phyloP scores from a whole-genome alignment of 2,888 invertebrate genomes.

The Pedicia rivosa region DNA sequence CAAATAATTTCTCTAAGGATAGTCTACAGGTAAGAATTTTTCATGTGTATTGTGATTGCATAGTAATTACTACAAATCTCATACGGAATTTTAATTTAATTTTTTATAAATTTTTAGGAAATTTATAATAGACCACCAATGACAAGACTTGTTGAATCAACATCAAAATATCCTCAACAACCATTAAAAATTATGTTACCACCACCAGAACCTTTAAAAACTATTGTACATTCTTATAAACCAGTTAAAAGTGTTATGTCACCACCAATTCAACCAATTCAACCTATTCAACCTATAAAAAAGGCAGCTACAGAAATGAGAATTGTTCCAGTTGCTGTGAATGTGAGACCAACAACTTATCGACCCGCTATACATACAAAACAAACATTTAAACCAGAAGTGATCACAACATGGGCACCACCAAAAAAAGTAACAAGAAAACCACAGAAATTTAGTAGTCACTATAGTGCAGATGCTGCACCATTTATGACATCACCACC shows the following conservation, averaged over 20 bases:
- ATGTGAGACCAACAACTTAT: background rate
- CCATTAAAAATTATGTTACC: too few species aligned
- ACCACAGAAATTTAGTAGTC: constrained; percentile 26
- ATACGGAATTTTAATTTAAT: background rate
- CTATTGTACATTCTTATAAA: too few species aligned
- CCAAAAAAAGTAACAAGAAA: background rate
- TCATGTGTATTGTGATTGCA: too few species aligned
- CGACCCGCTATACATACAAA: background rate
- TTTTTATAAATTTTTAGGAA: constrained; percentile 16
- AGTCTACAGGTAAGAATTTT: constrained; percentile 21
- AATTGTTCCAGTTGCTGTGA: too few species aligned
- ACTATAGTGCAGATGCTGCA: constrained; percentile 24
- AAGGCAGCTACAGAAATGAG: too few species aligned
- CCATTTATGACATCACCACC: constrained; percentile 10
- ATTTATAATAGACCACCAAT: constrained; percentile 28
- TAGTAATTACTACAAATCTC: background rate
- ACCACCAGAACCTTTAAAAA: too few species aligned
- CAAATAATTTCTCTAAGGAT: constrained; percentile 26
- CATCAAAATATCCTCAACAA: too few species aligned
- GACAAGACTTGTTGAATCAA: constrained; percentile 22
- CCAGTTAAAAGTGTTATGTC: too few species aligned
- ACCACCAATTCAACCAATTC: too few species aligned
- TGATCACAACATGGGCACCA: background rate
- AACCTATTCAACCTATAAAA: constrained; percentile 2
- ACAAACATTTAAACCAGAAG: background rate